Base-by-base conservation (phyloP, 2,888 invertebrate genomes). In the Pseudoips prasinana region DNA sequence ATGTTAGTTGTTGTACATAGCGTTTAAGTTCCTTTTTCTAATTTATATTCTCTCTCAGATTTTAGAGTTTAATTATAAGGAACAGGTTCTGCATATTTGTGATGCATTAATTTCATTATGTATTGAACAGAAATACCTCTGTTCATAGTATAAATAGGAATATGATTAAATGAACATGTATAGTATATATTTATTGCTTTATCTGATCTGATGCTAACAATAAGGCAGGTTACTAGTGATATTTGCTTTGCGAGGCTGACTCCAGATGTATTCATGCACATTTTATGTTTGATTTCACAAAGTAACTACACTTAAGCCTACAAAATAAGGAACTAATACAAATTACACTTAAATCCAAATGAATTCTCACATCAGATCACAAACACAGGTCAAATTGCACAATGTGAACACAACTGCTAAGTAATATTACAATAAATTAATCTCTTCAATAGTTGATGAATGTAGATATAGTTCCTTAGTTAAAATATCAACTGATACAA, bases 321-420 rank as follows among this genome's bases (percentile, higher is more conserved):
- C 62, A 71, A 80, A 82, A 79, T 81, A 87, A 88, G 88, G 88
- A 88, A 88, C 88, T 84, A 71, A 84, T 83, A 80, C 70, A 77
- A 70, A 78, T 78, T 79, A 87, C 68, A 69, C 69, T 77, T 80
- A 82, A 78, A 77, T 67, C 61, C 68, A 84, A 81, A 83, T 66
- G 66, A 81, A 78, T 72, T 70, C 77, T 76, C 72, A 73, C 81
- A 79, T 86, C 85, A 85, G 87, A 88, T 88, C 88, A 85, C 87
- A 84, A 82, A 84, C 80, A 79, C 75, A 73, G 69, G 73, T 81
- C 73, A 73, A 78, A 82, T 84, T 84, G 84, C 81, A 84, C 78
- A 69, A 14, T 77, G 64, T 78, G 71, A 82, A 83, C 74, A 78
- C 77, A 72, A 75, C 74, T 82, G 81, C 75, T 59, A 73, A 66